These are phyloP conservation scores for Gallinago media DNA, from an alignment of 2,113 vertebrate genomes.

Conservation along the genomic window DNA sequence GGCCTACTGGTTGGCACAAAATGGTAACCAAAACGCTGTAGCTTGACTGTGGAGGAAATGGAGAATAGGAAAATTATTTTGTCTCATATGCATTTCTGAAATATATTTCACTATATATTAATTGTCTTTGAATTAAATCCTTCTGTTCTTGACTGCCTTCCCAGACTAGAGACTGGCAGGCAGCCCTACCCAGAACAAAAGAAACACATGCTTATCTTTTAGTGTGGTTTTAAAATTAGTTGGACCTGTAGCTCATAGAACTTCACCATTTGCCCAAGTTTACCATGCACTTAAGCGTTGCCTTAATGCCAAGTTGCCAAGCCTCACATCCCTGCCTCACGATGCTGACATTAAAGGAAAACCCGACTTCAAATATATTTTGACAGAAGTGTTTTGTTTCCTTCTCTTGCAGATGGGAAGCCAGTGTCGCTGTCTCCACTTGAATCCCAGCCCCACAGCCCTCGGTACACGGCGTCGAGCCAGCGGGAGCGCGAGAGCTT, in stretches of 20 bases:
- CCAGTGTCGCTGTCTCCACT: conserved; percentile 88
- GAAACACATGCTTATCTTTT: neutral
- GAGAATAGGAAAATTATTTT: neutral
- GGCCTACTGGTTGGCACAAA: conserved; percentile 7
- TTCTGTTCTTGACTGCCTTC: conserved; percentile 43
- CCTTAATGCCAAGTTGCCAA: neutral
- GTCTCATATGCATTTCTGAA: neutral
- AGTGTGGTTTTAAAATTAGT: neutral
- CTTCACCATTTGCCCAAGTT: neutral
- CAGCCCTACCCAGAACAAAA: neutral
- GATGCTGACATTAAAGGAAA: rapidly evolving
- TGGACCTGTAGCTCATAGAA: neutral
- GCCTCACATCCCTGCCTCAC: neutral
- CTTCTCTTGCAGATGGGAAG: conserved; percentile 84
- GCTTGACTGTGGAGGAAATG: neutral
- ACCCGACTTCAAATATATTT: rapidly evolving
- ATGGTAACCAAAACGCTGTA: neutral
- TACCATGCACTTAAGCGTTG: rapidly evolving
- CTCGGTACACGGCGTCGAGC: conserved; percentile 78
- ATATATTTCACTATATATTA: conserved; percentile 28
- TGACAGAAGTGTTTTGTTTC: neutral
- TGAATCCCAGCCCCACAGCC: conserved; percentile 87
- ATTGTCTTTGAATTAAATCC: conserved; percentile 15
- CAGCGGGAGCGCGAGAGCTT: conserved; percentile 87
- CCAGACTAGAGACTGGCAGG: neutral